A percentile compares a stretch with the other conserved stretches of the same genome.
Evolutionary conservation across 2,797 vertebrate species (phyloP).

Genomic region (Australoheros facetus): DNA sequence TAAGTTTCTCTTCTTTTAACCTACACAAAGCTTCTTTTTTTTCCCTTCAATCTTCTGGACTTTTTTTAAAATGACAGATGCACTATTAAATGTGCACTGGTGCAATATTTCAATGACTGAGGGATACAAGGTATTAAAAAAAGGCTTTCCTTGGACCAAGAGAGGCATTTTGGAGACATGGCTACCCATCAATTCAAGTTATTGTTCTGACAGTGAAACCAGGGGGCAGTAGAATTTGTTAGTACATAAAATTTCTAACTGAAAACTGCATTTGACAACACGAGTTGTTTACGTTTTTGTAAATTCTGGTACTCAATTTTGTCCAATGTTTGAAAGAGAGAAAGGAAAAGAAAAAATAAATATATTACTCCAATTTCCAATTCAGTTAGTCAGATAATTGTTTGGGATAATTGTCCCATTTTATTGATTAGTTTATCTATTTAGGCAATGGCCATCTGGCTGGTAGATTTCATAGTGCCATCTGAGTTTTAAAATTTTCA

Average conservation of each 20-base stretch:
- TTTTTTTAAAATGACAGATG: slow-evolving; percentile 30
- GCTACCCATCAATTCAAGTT: slow-evolving; percentile 63
- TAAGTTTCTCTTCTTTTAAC: slow-evolving; percentile 4
- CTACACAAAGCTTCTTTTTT: slow-evolving; percentile 19
- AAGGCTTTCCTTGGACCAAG: slow-evolving; percentile 50
- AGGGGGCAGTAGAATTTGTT: slow-evolving; percentile 39
- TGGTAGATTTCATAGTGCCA: not conserved
- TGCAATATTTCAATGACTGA: slow-evolving; percentile 60
- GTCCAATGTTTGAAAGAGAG: not conserved
- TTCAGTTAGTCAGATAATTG: not conserved
- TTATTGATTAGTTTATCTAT: slow-evolving; percentile 4
- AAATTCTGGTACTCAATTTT: not conserved
- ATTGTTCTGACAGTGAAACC: slow-evolving; percentile 49
- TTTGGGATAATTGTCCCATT: not conserved
- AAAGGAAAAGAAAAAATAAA: not conserved
- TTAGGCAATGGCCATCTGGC: not conserved
- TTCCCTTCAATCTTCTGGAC: slow-evolving; percentile 1
- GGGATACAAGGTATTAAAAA: slow-evolving; percentile 53
- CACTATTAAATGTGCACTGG: slow-evolving; percentile 56
- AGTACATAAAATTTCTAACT: slow-evolving; percentile 42
- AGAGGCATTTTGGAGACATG: slow-evolving; percentile 43
- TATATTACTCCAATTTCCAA: not conserved
- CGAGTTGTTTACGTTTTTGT: not conserved
- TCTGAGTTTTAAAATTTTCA: not conserved
- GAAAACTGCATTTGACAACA: slow-evolving; percentile 18